These are phyloP conservation scores for Amphipoea oculea DNA, from an alignment of 2,888 invertebrate genomes.

Conservation along the genomic window DNA sequence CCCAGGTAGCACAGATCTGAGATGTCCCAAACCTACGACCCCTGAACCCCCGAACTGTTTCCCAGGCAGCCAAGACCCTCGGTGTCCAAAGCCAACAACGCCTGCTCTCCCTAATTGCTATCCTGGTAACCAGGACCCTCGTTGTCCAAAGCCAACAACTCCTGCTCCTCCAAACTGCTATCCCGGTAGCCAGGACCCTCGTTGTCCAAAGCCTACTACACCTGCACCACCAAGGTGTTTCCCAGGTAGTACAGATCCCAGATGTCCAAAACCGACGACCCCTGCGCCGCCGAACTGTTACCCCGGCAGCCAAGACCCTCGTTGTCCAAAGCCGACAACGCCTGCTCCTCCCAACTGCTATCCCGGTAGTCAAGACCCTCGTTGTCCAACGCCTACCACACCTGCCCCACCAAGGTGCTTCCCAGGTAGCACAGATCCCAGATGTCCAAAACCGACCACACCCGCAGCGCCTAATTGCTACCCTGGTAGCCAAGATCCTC, in stretches of 20 bases:
- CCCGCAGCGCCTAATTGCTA: neutral
- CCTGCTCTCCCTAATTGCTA: slow-evolving; percentile 46
- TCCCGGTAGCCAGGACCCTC: slow-evolving; percentile 74
- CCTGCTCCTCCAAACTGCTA: neutral
- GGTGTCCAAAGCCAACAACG: slow-evolving; percentile 75
- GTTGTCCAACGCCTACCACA: slow-evolving; percentile 64
- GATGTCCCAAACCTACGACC: slow-evolving; percentile 75
- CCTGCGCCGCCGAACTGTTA: slow-evolving; percentile 46
- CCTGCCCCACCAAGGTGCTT: slow-evolving; percentile 67
- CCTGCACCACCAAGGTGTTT: slow-evolving; percentile 62
- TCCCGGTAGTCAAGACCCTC: slow-evolving; percentile 73
- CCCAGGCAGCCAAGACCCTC: slow-evolving; percentile 77
- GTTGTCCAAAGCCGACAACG: slow-evolving; percentile 69
- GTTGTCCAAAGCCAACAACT: slow-evolving; percentile 69
- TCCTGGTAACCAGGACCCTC: slow-evolving; percentile 12
- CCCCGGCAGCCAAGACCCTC: slow-evolving; percentile 11
- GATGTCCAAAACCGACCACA: slow-evolving; percentile 64
- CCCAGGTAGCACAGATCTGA: slow-evolving; percentile 76
- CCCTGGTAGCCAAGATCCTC: neutral
- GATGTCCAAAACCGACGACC: slow-evolving; percentile 75
- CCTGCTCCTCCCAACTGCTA: neutral
- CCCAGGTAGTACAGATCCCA: slow-evolving; percentile 76
- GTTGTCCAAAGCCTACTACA: slow-evolving; percentile 76
- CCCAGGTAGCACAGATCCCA: slow-evolving; percentile 74
- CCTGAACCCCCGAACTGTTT: slow-evolving; percentile 62